Base-by-base conservation (phyloP, 2,888 invertebrate species). In the Volucella inanis region DNA sequence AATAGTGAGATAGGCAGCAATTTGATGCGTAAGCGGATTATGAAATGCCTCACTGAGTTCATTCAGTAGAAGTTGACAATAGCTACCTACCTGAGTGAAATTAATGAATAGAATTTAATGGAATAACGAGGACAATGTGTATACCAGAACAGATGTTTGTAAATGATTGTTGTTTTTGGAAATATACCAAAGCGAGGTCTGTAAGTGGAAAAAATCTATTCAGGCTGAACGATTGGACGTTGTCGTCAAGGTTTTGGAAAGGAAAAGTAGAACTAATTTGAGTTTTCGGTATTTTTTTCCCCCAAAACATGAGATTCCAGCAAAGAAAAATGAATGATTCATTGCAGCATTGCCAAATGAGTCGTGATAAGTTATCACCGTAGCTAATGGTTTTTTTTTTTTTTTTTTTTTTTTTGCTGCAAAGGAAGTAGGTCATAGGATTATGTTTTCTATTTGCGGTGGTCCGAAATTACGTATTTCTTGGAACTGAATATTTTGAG, bases 1-100 rank as follows among this genome's bases (percentile, higher is more conserved):
- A 54, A 52, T 22, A 22, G 18, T 22, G 2, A 22, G 31, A 31
- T 31, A 31, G 31, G 31, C 31, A 31, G 18, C 49, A 55, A 11
- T 54, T 45, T 61, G 61, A 52, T 83, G 59, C 61, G 75, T 84
- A 84, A 84, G 80, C 75, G 65, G 84, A 80, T 84, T 84, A 84
- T 43, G 65, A 67, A 78, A 83, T 78, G 78, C 79, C 74, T 70
- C 68, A 18, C 45, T n/a, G 9, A 31, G 18, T 68, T 47, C 68
- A 75, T 78, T 77, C 64, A 78, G 54, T 43, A 67, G 54, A 61
- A 11, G 72, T 52, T 79, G 67, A 79, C 74, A 83, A 74, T 76
- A 52, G 72, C 11, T 50, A 61, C 47, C 83, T 83, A 83, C 78
- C 83, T 83, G 83, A 52, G 55, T 22, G 61, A 31, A 12, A 43